Evolutionary conservation across 2,113 vertebrate genomes (phyloP), one percentile per base, ranked within the genome.

Genomic region (Saccopteryx leptura): DNA sequence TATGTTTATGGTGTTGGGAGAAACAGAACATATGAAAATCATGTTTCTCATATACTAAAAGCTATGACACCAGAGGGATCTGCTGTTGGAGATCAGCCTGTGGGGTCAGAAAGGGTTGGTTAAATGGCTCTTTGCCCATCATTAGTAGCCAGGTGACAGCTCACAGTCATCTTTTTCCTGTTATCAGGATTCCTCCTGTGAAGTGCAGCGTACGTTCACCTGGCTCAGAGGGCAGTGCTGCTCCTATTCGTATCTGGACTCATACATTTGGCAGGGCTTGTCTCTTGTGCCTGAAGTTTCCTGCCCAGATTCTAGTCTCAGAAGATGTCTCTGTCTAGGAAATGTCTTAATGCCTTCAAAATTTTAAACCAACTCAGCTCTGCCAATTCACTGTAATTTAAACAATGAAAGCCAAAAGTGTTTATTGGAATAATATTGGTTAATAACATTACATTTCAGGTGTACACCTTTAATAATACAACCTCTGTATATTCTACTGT

Each of bases 351-450:
- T 58, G 46, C 19, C 12, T 69, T 96, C 48, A 69, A 33, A 19
- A 76, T 93, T 96, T 85, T 33, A 74, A 76, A 88, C 14, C 24
- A 31, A 83, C 66, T 84, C 9, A 72, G 17, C 52, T 81, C 33
- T 76, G 48, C 48, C 56, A 39, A 71, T 85, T 93, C 39, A 66
- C 12, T 91, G 39, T 74, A 56, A 69, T 84, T 90, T 95, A 84
- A 97, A 88, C 66, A 84, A 58, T 1, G 11, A 46, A 81, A 93
- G 33, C 58, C 52, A 69, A 68, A 39, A 48, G 2, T 66, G 89
- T 75, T 28, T 52, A 50, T 9, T 52, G 4, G 48, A 24, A 28
- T 28, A 28, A 75, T 14, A 75, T 75, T 75, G 48, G 24, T 75
- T 75, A 75, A 50, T 75, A 75, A 28, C 72, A 75, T 75, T 75